Evolutionary conservation across 92 coral and sea anemone species (phyloP), one percentile per base, ranked within the genome.

Genomic region (Bergia puertoricense): DNA sequence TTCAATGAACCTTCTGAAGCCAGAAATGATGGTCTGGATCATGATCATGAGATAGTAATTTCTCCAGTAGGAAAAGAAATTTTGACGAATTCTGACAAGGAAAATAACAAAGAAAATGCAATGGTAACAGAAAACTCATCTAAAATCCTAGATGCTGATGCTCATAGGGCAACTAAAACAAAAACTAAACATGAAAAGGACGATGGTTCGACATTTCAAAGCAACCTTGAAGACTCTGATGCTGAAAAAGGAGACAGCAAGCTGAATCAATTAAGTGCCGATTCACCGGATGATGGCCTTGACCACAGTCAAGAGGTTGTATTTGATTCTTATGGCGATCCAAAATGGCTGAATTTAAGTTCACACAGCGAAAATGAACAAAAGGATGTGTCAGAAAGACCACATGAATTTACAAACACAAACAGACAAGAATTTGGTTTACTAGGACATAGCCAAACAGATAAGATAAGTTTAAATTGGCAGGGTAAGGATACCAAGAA

Each of bases 261-360:
- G 23, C 23, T 40, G 11, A 45, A 75, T 18, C 79, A 41, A 1
- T 45, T 45, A n/a, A 76, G 36, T 16, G 10, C 46, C 44, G 37
- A 41, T 16, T 76, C 3, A 45, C 42, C 80, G 37, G 54, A 76
- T 11, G 40, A 41, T 5, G 48, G 36, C 7, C 86, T 82, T 16
- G 86, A 82, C 30, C 57, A 65, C 41, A 82, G 75, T 67, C 86
- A 66, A 18, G 76, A 82, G 8, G 8, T 82, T 41, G 86, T 41
- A n/a, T 66, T 82, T 30, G 13, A 67, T 69, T 74, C 59, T 22
- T n/a, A 20, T 18, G 44, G 46, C 11, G 43, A 42, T 41, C 18
- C 42, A 20, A 45, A 65, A 3, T 65, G 38, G 54, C 54, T 14
- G 5, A 54, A 67, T 9, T 45, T 67, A 10, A 73, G 37, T 6